Evolutionary conservation across 2,888 invertebrate species (phyloP), one percentile per base, ranked within the genome.

Genomic region (Conomelus anceps): DNA sequence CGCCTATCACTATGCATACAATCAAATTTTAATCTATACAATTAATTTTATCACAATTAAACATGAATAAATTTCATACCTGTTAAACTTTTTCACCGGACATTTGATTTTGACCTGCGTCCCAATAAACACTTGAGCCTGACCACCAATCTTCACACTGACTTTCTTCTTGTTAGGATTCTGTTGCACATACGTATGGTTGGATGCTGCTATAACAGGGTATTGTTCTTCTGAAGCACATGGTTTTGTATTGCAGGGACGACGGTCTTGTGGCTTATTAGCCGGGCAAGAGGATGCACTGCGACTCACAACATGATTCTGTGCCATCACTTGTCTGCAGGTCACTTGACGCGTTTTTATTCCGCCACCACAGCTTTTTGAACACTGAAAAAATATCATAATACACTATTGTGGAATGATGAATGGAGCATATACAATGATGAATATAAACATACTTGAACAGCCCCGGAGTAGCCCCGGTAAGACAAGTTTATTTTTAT

Each of bases 81-180:
- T 94, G 92, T 95, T 94, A 91, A 94, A 95, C 91, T 96, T 96
- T 92, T 97, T 97, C 23, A 98, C 97, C 0, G 98, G 98, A 92
- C 99, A 99, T 93, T 98, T 97, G 91, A 99, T 97, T 94, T 98
- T 98, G 90, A 99, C 96, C 92, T 97, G 97, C 0, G 98, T 98
- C 11, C 98, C 98, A 92, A 97, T 96, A 94, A 97, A 98, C 87
- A 99, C 96, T 0, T 97, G 97, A 0, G 98, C 99, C 0, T 96
- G 96, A 0, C 98, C 98, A 0, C 98, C 98, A 0, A 99, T 97
- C 93, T 97, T 98, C 0, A 98, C 94, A 0, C 97, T 96, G 20
- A 94, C 95, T 94, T 97, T 97, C 91, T 96, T 96, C 93, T 96
- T 96, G 92, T 96, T 96, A 0, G 96, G 96, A 92, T 97, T 97